Evolutionary conservation across 2,113 vertebrate species (phyloP).

Genomic region (Oncorhynchus tshawytscha): DNA sequence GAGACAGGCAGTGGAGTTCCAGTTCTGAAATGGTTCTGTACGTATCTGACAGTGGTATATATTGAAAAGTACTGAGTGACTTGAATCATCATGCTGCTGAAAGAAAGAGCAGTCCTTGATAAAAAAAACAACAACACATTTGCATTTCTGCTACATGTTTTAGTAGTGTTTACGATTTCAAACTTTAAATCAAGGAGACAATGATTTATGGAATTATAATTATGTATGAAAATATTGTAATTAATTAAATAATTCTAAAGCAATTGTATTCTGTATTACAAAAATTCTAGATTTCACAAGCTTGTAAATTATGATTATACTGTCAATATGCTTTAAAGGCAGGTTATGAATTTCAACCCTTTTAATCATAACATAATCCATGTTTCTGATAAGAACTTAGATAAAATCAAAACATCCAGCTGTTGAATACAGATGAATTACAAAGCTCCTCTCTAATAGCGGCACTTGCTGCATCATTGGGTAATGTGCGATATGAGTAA

Average conservation of each 20-base stretch:
- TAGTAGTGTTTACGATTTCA: too few species aligned
- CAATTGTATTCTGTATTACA: background rate
- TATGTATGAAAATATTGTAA: background rate
- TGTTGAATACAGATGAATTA: constrained; percentile 38
- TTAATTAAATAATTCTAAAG: background rate
- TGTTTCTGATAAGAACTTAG: constrained; percentile 15
- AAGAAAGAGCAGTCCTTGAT: too few species aligned
- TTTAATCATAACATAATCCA: constrained; percentile 30
- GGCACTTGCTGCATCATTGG: constrained; percentile 9
- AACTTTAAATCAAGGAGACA: constrained; percentile 11
- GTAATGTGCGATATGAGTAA: constrained; percentile 33
- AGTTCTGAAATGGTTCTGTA: constrained; percentile 50
- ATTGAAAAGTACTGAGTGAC: constrained; percentile 60
- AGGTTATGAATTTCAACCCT: constrained; percentile 34
- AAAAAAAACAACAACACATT: too few species aligned
- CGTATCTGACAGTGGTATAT: constrained; percentile 44
- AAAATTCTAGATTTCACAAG: background rate
- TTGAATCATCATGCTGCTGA: constrained; percentile 53
- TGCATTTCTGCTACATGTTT: too few species aligned
- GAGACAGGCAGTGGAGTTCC: constrained; percentile 38
- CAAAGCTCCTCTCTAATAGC: constrained; percentile 13
- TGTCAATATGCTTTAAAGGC: constrained; percentile 7
- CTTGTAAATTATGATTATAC: background rate
- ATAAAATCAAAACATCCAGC: constrained; percentile 31
- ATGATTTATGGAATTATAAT: background rate